A percentile compares a stretch with the other conserved stretches of the same genome.
Conservation (phyloP, 2,797 vertebrate genomes). For the Enteromius treurensis region DNA sequence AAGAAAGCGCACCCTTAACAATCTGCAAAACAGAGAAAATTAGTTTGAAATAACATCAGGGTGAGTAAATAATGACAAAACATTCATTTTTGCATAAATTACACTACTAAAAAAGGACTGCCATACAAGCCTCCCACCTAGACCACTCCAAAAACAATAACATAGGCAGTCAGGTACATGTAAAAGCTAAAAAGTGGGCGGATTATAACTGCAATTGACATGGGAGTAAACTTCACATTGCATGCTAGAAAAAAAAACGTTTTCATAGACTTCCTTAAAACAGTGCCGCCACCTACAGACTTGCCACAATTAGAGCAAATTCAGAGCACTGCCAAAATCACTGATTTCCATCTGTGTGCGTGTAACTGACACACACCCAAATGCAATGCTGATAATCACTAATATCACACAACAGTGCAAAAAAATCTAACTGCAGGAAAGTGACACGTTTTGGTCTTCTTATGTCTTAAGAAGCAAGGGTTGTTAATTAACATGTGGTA, state of each 20-base stretch:
- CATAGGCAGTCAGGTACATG: neutral
- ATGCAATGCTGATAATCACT: neutral
- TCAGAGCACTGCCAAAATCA: neutral
- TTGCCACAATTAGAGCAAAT: neutral
- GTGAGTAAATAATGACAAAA: neutral
- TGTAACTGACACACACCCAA: neutral
- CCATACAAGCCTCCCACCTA: neutral
- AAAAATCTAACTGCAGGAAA: conserved; percentile 3
- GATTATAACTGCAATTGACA: neutral
- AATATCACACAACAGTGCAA: neutral
- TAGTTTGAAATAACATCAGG: neutral
- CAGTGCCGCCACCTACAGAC: conserved; percentile 46
- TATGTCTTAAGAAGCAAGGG: conserved; percentile 60
- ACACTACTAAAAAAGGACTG: neutral
- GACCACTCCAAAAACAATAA: neutral
- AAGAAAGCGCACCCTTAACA: neutral
- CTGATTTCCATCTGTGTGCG: neutral
- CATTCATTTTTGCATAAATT: neutral
- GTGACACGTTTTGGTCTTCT: conserved; percentile 60
- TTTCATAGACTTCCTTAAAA: conserved; percentile 15
- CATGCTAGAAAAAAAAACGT: neutral
- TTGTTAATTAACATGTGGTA: conserved; percentile 71
- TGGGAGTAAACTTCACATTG: neutral
- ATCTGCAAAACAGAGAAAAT: neutral
- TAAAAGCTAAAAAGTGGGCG: neutral